These are phyloP conservation scores for Meiosimyza platycephala DNA, from an alignment of 2,888 invertebrate genomes.

Conservation along the genomic window DNA sequence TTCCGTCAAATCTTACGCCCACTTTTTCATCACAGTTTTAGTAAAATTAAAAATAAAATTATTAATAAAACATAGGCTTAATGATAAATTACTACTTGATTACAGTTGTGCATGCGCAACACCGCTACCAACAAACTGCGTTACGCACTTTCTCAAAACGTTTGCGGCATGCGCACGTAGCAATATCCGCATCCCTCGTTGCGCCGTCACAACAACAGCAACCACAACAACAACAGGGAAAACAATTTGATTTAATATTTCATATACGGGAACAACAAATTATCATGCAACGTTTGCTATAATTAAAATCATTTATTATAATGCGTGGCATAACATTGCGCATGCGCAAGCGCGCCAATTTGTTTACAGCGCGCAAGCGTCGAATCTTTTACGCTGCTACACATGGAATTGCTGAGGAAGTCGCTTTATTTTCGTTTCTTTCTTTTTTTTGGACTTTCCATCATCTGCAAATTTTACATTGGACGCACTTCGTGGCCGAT, in stretches of 20 bases:
- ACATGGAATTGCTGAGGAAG: background rate
- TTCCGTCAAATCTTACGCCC: no score
- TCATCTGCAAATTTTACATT: background rate
- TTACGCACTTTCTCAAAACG: slow-evolving; percentile 15
- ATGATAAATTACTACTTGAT: background rate
- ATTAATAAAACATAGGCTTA: no score
- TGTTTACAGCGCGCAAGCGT: background rate
- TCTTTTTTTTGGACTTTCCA: background rate
- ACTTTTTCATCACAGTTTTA: no score
- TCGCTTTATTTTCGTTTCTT: background rate
- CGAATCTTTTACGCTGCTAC: background rate
- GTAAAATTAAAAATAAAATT: no score
- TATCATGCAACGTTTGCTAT: slow-evolving; percentile 4
- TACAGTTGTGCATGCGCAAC: background rate
- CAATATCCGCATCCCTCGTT: background rate
- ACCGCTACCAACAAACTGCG: slow-evolving; percentile 1
- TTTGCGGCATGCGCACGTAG: background rate
- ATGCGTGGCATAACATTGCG: slow-evolving; percentile 8
- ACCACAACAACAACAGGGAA: no score
- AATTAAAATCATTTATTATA: slow-evolving; percentile 25
- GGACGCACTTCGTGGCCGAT: no score
- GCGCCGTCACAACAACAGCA: no score
- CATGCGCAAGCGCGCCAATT: slow-evolving; percentile 16
- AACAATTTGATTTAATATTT: no score
- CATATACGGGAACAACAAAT: slow-evolving; percentile 1